These are phyloP conservation scores for Ectobius pallidus DNA, from an alignment of 2,888 invertebrate genomes.

Conservation along the genomic window DNA sequence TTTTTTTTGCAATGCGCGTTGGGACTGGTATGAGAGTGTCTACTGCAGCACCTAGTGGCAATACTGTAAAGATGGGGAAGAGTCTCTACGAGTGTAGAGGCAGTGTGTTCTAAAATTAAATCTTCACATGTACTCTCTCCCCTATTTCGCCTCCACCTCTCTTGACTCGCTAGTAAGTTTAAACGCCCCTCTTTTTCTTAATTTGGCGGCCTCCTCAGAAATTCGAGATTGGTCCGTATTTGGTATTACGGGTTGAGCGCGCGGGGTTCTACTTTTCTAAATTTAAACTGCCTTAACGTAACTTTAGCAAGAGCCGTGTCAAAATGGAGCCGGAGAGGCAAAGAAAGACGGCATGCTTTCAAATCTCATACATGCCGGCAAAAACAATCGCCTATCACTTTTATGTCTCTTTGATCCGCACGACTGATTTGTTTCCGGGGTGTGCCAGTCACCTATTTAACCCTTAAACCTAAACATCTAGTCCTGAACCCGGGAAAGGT, in stretches of 20 bases:
- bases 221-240: constrained; percentile 73
- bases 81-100: background rate
- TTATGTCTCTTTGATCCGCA: too few relatives aligned
- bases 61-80: background rate
- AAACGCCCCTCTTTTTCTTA: constrained; percentile 55
- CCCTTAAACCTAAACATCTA: too few relatives aligned
- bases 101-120: constrained; percentile 20
- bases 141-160: background rate
- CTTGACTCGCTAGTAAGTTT: constrained; percentile 1
- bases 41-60: background rate
- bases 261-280: constrained; percentile 40
- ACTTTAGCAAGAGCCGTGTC: constrained; percentile 20
- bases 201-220: constrained; percentile 65
- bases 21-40: background rate
- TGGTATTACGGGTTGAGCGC: constrained; percentile 53
- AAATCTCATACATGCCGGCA: too few relatives aligned
- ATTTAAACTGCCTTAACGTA: constrained; percentile 38
- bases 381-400: too few relatives aligned
- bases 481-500: too few relatives aligned
- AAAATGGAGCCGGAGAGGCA: constrained; percentile 5
- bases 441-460: too few relatives aligned
- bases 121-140: constrained; percentile 8
- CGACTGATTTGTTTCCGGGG: too few relatives aligned
- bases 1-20: background rate
- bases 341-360: too few relatives aligned